phyloP scores from a whole-genome alignment of 2,797 vertebrate species.

The Echeneis naucrates region DNA sequence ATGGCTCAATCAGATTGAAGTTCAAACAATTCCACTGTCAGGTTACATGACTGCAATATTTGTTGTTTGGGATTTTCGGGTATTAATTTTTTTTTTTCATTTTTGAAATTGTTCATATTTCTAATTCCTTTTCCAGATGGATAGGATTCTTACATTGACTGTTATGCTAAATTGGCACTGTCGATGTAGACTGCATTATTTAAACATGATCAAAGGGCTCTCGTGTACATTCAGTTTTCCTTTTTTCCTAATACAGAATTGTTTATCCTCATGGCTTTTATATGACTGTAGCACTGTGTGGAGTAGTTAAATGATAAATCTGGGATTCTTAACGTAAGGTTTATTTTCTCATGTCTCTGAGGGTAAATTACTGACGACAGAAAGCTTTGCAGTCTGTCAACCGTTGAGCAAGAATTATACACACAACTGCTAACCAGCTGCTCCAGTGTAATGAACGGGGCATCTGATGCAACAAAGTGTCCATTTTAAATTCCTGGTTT shows the following conservation, averaged over 20 bases:
- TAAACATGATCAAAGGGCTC: background rate
- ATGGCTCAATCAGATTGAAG: constrained; percentile 2
- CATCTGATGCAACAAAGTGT: no score
- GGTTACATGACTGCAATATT: constrained; percentile 16
- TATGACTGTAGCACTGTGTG: background rate
- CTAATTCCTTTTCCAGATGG: no score
- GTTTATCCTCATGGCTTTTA: background rate
- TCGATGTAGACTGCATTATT: background rate
- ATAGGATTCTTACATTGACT: no score
- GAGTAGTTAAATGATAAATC: background rate
- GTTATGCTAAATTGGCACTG: background rate
- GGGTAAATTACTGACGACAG: no score
- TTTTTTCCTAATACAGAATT: background rate
- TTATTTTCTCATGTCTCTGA: no score
- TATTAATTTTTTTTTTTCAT: background rate
- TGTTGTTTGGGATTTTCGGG: constrained; percentile 5
- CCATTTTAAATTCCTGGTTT: no score
- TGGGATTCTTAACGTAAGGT: no score
- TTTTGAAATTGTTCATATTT: background rate
- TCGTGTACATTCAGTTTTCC: background rate
- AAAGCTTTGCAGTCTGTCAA: no score
- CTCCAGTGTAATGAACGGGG: no score
- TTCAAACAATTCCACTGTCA: background rate
- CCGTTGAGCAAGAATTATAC: no score
- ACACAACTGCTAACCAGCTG: no score